phyloP scores from a whole-genome alignment of 2,113 vertebrate genomes.

The Empidonax traillii region DNA sequence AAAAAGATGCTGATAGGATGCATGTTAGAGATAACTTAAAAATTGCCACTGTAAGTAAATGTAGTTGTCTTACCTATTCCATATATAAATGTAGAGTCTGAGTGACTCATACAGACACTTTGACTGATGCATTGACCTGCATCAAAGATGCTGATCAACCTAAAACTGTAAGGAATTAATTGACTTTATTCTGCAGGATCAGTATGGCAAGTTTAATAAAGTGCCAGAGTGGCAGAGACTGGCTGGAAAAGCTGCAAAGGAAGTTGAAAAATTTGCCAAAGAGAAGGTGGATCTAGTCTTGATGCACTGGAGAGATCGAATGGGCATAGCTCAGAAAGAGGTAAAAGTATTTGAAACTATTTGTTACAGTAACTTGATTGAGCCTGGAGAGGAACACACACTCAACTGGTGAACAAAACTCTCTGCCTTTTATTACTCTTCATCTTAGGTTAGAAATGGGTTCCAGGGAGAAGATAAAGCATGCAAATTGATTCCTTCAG shows the following conservation, averaged over 20 bases:
- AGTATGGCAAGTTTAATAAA: conserved; percentile 91
- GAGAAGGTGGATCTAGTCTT: conserved; percentile 95
- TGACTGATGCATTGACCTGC: background rate
- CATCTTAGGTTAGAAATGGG: background rate
- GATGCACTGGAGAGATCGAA: conserved; percentile 98
- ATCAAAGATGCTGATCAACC: background rate
- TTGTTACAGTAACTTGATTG: background rate
- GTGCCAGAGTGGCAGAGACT: conserved; percentile 97
- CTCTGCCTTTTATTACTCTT: background rate
- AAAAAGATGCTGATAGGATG: conserved; percentile 96
- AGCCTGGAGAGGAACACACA: background rate
- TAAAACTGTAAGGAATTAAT: background rate
- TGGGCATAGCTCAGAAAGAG: conserved; percentile 99
- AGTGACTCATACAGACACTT: background rate
- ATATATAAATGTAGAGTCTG: background rate
- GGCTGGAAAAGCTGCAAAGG: conserved; percentile 97
- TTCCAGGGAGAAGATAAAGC: background rate
- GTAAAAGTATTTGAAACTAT: conserved; percentile 69
- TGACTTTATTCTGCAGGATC: conserved; percentile 80
- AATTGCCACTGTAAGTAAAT: conserved; percentile 88
- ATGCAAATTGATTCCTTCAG: background rate
- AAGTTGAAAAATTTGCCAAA: conserved; percentile 99
- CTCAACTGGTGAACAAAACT: background rate
- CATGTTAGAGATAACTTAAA: conserved; percentile 97
- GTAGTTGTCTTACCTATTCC: background rate